These are phyloP conservation scores for Channa maculata DNA, from an alignment of 2,113 vertebrate genomes.

Conservation along the genomic window DNA sequence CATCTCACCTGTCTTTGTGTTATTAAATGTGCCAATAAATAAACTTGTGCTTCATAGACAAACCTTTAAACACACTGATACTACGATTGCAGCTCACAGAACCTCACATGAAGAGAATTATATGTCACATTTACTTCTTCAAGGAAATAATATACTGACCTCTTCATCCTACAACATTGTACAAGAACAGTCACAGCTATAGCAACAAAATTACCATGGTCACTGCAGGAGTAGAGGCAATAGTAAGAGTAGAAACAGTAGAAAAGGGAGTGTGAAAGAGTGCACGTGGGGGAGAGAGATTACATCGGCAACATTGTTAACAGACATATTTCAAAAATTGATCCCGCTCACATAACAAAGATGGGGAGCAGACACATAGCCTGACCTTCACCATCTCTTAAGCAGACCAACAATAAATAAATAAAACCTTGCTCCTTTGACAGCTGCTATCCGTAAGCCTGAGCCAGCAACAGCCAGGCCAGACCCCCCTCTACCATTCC, in stretches of 20 bases:
- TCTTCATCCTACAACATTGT: constrained; percentile 42
- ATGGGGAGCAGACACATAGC: constrained; percentile 74
- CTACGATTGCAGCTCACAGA: constrained; percentile 53
- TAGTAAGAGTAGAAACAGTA: constrained; percentile 48
- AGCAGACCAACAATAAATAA: constrained; percentile 85
- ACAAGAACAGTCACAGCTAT: constrained; percentile 30
- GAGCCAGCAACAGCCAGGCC: constrained; percentile 58
- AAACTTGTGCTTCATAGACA: constrained; percentile 32
- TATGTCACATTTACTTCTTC: constrained; percentile 53
- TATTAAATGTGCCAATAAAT: constrained; percentile 55
- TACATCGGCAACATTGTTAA: constrained; percentile 81
- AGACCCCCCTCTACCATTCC: constrained; percentile 59
- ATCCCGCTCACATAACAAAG: constrained; percentile 78
- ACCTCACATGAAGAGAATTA: constrained; percentile 39
- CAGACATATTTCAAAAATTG: constrained; percentile 86
- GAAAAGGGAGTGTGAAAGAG: constrained; percentile 46
- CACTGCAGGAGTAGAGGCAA: constrained; percentile 49
- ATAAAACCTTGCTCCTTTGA: constrained; percentile 82
- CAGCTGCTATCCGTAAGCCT: constrained; percentile 77
- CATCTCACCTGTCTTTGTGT: constrained; percentile 33
- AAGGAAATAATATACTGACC: constrained; percentile 65
- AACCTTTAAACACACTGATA: constrained; percentile 46
- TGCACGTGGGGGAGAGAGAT: constrained; percentile 53
- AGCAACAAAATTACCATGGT: constrained; percentile 71
- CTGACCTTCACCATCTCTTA: constrained; percentile 87